These are phyloP conservation scores for Semicossyphus pulcher DNA, from an alignment of 2,113 vertebrate genomes.

Conservation along the genomic window DNA sequence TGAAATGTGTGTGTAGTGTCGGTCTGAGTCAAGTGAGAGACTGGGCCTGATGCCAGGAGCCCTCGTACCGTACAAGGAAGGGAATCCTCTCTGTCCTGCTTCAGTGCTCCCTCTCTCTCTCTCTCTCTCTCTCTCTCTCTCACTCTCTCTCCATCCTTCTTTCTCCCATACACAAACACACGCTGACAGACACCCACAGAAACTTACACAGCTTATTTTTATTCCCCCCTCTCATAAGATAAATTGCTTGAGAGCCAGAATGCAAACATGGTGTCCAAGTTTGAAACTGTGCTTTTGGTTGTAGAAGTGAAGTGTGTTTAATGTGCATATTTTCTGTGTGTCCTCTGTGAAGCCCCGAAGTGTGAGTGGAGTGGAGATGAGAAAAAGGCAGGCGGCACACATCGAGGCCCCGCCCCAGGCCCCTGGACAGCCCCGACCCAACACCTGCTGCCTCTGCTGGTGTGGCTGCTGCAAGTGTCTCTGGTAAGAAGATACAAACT, in stretches of 20 bases:
- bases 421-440: constrained; percentile 82
- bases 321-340: constrained; percentile 4
- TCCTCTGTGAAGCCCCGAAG: constrained; percentile 73
- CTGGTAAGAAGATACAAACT: constrained; percentile 70
- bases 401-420: constrained; percentile 85
- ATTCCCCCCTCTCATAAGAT: neutral
- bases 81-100: constrained; percentile 58
- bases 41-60: constrained; percentile 49
- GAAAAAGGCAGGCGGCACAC: constrained; percentile 87
- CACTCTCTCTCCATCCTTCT: neutral
- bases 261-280: neutral
- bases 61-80: constrained; percentile 54
- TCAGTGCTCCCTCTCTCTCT: constrained; percentile 23
- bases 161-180: neutral
- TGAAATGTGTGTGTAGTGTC: constrained; percentile 46
- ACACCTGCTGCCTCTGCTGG: constrained; percentile 87
- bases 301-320: neutral
- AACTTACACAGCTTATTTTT: neutral
- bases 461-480: constrained; percentile 88
- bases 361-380: constrained; percentile 86
- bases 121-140: neutral
- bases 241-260: neutral
- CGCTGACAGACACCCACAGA: neutral
- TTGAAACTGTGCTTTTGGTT: neutral
- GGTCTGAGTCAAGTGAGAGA: constrained; percentile 50